These are phyloP conservation scores for Girardinus metallicus DNA, from an alignment of 2,797 vertebrate genomes.

Conservation along the genomic window DNA sequence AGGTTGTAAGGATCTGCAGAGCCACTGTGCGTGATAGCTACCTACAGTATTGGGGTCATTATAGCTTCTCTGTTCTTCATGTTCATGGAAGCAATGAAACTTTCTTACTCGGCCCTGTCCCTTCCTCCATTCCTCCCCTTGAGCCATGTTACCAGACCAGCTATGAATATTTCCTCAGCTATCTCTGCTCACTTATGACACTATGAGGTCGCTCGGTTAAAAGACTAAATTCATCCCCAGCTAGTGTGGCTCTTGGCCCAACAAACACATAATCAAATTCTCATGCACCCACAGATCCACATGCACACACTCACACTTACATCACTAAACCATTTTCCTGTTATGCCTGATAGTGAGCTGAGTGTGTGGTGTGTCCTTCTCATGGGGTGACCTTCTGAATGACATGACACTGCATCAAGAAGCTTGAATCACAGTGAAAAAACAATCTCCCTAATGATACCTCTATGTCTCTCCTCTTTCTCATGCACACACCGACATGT, in stretches of 20 bases:
- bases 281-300: neutral
- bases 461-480: constrained; percentile 26
- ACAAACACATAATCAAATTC: constrained; percentile 40
- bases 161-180: constrained; percentile 57
- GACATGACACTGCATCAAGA: constrained; percentile 63
- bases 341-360: constrained; percentile 70
- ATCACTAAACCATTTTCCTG: constrained; percentile 50
- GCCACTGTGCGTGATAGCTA: constrained; percentile 30
- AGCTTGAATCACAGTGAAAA: constrained; percentile 64
- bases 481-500: neutral
- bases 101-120: constrained; percentile 39
- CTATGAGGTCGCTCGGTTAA: constrained; percentile 79
- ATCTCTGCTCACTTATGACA: constrained; percentile 80
- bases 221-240: constrained; percentile 79
- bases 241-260: constrained; percentile 73
- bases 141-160: constrained; percentile 52
- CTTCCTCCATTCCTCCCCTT: constrained; percentile 31
- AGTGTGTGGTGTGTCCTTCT: constrained; percentile 71
- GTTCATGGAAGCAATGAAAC: constrained; percentile 24
- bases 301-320: constrained; percentile 38
- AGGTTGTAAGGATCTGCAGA: constrained; percentile 9
- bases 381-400: constrained; percentile 73
- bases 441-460: constrained; percentile 76
- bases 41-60: constrained; percentile 25
- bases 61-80: constrained; percentile 16